phyloP scores from a whole-genome alignment of 1,140 invertebrate genomes.

The Tetragonula clypearis region DNA sequence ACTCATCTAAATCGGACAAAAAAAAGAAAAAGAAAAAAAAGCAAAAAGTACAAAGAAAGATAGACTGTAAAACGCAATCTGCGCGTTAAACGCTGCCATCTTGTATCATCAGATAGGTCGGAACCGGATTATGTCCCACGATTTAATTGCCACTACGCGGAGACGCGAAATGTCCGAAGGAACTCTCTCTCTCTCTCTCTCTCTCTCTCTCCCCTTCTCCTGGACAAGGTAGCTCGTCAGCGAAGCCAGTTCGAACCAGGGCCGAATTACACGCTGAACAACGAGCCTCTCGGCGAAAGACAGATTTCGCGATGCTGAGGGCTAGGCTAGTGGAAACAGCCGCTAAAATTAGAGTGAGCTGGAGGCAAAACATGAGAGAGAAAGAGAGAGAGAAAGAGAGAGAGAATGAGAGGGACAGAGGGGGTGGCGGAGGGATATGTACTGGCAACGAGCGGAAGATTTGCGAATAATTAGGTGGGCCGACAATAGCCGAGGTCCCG shows the following conservation, averaged over 20 bases:
- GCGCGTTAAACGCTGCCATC: conserved; percentile 6
- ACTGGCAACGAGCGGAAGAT: conserved; percentile 72
- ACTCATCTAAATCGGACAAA: neutral
- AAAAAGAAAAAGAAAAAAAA: neutral
- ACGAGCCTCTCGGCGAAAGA: conserved; percentile 42
- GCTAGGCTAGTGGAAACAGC: neutral
- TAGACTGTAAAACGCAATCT: neutral
- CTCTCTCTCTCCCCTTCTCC: too few relatives aligned
- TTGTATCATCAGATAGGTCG: conserved; percentile 9
- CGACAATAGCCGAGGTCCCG: conserved; percentile 72
- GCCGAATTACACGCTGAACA: conserved; percentile 40
- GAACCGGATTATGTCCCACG: neutral
- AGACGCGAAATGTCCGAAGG: neutral
- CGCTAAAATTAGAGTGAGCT: neutral
- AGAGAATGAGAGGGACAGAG: neutral
- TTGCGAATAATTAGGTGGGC: conserved; percentile 78
- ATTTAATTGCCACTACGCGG: conserved; percentile 6
- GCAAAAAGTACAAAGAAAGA: neutral
- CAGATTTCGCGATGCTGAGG: conserved; percentile 55
- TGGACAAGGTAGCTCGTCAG: conserved; percentile 4
- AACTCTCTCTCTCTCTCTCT: neutral
- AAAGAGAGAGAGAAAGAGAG: neutral
- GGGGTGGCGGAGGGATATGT: conserved; percentile 23
- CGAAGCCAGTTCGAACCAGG: conserved; percentile 29
- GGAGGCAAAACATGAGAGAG: neutral